Conservation (phyloP, 2,797 vertebrate genomes). For the Leptodactylus fallax region DNA sequence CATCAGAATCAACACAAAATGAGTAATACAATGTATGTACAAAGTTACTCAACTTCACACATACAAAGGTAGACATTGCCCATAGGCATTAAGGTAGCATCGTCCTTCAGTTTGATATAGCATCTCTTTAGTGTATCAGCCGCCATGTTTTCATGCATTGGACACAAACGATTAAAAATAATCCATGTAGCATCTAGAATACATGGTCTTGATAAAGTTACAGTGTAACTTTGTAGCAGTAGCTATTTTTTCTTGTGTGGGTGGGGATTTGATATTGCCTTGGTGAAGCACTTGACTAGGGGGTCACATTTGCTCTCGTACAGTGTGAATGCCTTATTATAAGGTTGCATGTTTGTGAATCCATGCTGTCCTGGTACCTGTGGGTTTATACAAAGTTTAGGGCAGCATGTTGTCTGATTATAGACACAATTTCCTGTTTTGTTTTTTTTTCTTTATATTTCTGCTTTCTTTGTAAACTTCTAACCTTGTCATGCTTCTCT, state of each 20-base stretch:
- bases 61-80: not conserved
- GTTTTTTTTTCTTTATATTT: constrained; percentile 3
- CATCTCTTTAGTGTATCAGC: not conserved
- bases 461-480: constrained; percentile 10
- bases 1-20: no score
- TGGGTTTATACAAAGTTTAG: constrained; percentile 2
- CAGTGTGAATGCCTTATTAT: constrained; percentile 43
- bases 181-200: not conserved
- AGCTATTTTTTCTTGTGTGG: not conserved
- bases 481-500: constrained; percentile 45
- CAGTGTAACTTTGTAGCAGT: not conserved
- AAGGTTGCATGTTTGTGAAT: constrained; percentile 52
- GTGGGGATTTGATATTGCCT: constrained; percentile 23
- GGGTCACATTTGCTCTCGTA: not conserved
- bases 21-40: not conserved
- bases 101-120: not conserved
- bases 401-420: not conserved
- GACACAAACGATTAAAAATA: not conserved
- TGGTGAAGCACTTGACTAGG: constrained; percentile 34
- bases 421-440: not conserved
- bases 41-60: not conserved
- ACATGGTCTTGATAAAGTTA: constrained; percentile 2
- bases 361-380: constrained; percentile 18
- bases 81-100: not conserved
- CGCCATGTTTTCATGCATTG: not conserved